Conservation (phyloP, 2,113 vertebrate genomes). For the Alethe castanea region DNA sequence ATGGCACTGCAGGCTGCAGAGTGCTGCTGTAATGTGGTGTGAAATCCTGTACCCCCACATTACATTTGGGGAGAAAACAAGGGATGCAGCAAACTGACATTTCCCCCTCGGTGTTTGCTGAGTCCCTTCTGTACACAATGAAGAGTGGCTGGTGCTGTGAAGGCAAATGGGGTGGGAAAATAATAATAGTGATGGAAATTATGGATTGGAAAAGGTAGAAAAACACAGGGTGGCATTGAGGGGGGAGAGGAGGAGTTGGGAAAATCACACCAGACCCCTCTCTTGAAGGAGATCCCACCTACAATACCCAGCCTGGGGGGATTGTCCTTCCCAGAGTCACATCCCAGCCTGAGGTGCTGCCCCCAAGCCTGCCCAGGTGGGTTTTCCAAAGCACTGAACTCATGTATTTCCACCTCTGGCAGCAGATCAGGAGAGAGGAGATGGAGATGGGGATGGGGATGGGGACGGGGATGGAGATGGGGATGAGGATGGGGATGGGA, state of each 20-base stretch:
- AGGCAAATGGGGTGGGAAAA: background rate
- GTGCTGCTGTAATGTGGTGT: background rate
- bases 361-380: background rate
- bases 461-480: background rate
- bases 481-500: too few relatives aligned
- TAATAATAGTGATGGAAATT: background rate
- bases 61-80: background rate
- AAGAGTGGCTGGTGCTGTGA: rapidly evolving
- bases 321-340: background rate
- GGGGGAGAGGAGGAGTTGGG: background rate
- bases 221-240: background rate
- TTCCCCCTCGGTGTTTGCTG: background rate
- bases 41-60: background rate
- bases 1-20: background rate
- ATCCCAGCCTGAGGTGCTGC: background rate
- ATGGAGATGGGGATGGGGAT: background rate
- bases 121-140: background rate
- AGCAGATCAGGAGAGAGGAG: rapidly evolving
- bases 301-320: rapidly evolving
- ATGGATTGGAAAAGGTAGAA: background rate
- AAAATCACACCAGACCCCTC: background rate
- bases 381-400: rapidly evolving
- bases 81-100: background rate
- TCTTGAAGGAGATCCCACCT: rapidly evolving
- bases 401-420: rapidly evolving